phyloP scores from a whole-genome alignment of 2,888 invertebrate genomes.

The Heteromurus nitidus region DNA sequence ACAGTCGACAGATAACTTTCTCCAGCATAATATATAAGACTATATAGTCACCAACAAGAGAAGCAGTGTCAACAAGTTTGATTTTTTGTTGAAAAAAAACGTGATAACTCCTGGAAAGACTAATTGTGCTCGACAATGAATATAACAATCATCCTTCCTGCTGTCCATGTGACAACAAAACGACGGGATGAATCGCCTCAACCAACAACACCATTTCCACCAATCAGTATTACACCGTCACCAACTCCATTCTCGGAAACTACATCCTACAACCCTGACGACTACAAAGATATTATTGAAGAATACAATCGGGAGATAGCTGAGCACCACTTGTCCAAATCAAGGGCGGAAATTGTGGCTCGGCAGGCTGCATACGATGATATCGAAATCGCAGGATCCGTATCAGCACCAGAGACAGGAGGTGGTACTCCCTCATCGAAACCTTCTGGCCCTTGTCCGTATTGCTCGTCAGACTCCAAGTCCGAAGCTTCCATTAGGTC shows the following conservation, averaged over 20 bases:
- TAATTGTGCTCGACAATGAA: conserved; percentile 66
- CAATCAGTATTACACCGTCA: conserved; percentile 72
- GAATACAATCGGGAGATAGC: conserved; percentile 55
- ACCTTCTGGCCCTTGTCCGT: conserved; percentile 48
- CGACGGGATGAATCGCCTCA: conserved; percentile 70
- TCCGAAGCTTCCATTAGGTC: conserved; percentile 29
- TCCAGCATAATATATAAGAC: too few species aligned
- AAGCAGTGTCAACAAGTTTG: not conserved
- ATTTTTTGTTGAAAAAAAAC: not conserved
- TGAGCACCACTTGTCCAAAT: conserved; percentile 49
- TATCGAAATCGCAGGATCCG: conserved; percentile 15
- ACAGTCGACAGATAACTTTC: too few species aligned
- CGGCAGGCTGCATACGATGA: conserved; percentile 64
- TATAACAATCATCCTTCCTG: conserved; percentile 74
- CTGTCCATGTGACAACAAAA: conserved; percentile 66
- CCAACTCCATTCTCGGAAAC: conserved; percentile 65
- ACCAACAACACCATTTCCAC: conserved; percentile 73
- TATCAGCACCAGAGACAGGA: conserved; percentile 14
- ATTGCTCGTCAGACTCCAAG: conserved; percentile 58
- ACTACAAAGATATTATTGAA: conserved; percentile 61
- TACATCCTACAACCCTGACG: conserved; percentile 53
- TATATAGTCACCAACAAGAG: too few species aligned
- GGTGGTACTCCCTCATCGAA: not conserved
- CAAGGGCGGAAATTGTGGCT: conserved; percentile 60
- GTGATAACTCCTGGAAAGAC: not conserved